Evolutionary conservation across 2,113 vertebrate species (phyloP), one percentile per base, ranked within the genome.

Genomic region (Hystrix brachyura): DNA sequence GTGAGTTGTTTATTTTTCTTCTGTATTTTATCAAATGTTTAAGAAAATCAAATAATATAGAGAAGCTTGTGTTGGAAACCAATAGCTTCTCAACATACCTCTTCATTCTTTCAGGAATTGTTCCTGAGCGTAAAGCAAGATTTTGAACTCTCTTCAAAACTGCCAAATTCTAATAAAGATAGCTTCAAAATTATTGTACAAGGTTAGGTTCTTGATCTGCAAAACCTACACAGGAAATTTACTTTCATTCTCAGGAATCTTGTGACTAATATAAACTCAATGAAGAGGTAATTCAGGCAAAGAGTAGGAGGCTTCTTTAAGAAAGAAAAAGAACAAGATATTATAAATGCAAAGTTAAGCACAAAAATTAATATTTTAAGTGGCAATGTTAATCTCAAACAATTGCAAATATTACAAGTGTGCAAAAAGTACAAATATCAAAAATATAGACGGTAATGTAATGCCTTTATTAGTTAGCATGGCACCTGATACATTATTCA

Each of bases 1-100:
- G 65, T 53, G 4, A 89, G 11, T 34, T 76, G 3, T 18, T 51
- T 76, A 4, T n/a, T 32, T 83, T 48, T 53, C 25, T 87, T 78
- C 18, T 17, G 38, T 48, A 71, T 87, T 92, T 90, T 84, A 90
- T 94, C 32, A 80, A 83, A 71, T 88, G 5, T 64, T 87, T 83
- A 83, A 95, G 67, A 69, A 87, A 94, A 79, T 71, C 23, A 88
- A 93, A 38, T 79, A 59, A 60, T 64, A 46, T 2, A 83, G 32
- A 86, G 57, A 0, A 62, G 5, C 2, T 91, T 89, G 4, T 74
- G 3, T 46, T 92, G 7, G n/a, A 95, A 89, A 92, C 6, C n/a
- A 91, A 38, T 0, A 93, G 5, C 60, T 97, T 94, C 55, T 67
- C n/a, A 38, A 55, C 14, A 55, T 25, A 62, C 9, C 7, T n/a